A percentile compares a stretch with the other conserved stretches of the same genome.
Conservation (phyloP, 92 coral and sea anemone species). For the Galaxea fascicularis region DNA sequence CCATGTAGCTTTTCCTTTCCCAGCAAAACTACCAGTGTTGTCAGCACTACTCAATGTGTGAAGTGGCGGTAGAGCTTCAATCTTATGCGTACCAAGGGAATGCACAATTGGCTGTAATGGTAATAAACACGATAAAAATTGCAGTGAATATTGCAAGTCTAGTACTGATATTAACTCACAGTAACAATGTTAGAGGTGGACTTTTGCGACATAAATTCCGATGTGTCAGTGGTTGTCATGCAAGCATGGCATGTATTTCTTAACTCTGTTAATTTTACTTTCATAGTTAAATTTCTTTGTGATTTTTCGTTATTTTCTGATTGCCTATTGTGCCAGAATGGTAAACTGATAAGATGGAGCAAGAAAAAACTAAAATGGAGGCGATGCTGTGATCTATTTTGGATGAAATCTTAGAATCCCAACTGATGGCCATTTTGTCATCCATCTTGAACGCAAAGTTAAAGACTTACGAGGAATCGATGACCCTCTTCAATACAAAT, state of each 20-base stretch:
- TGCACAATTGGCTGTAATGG: conserved; percentile 21
- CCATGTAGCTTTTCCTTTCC: conserved; percentile 38
- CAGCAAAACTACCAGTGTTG: conserved; percentile 38
- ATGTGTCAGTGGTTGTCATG: no score
- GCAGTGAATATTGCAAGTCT: no score
- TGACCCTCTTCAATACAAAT: conserved; percentile 20
- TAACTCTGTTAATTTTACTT: no score
- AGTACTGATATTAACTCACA: no score
- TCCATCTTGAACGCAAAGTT: conserved; percentile 38
- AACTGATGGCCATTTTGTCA: conserved; percentile 43
- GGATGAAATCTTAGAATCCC: conserved; percentile 44
- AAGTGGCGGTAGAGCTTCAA: conserved; percentile 38
- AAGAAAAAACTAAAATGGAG: conserved; percentile 30
- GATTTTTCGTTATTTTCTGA: conserved; percentile 10
- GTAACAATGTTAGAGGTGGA: no score
- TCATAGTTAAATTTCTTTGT: neutral
- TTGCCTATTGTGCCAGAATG: conserved; percentile 6
- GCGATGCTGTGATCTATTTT: conserved; percentile 31
- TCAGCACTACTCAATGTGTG: conserved; percentile 46
- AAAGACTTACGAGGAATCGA: conserved; percentile 17
- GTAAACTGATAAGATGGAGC: conserved; percentile 23
- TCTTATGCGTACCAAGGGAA: conserved; percentile 9
- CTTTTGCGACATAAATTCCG: no score
- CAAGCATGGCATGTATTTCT: no score
- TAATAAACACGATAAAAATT: no score